Base-by-base conservation (phyloP, 2,113 vertebrate genomes). In the Aphelocoma coerulescens region DNA sequence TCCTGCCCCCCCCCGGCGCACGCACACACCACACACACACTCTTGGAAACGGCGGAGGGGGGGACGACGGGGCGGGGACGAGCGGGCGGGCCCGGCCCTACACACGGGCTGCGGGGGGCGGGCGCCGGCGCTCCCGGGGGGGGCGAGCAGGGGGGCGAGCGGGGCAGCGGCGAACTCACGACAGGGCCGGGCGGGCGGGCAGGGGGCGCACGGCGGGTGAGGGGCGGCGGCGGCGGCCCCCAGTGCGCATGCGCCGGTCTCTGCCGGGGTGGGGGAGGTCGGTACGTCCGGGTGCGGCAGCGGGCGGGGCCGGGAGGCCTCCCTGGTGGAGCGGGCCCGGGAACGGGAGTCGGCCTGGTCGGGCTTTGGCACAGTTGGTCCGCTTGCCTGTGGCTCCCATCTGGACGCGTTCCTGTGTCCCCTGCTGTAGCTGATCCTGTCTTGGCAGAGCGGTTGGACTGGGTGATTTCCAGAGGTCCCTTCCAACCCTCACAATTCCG, bases 281-380 rank as follows among this genome's bases (percentile, higher is more conserved):
- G 75, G 66, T 16, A 57, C 85, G 57, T 65, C 58, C 32, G 75
- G 76, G 85, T 80, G 49, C 52, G 83, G 72, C 27, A 6, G 49
- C 24, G 30, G 48, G 39, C 10, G 91, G 68, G 63, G 73, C 72
- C 1, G 7, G 13, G 8, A 2, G 16, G 52, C 26, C 15, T 5
- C 6, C 4, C 2, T 7, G 13, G 6, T 0, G 27, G 8, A 22
- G 12, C 1, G 1, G 46, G 27, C 13, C 2, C 2, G 26, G 37
- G 15, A 9, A 0, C 4, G 20, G 23, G 27, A 2, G 1, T 6
- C 23, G 12, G 24, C 24, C 8, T 4, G 7, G 0, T 3, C 9
- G 22, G 28, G 8, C 2, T n/a, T 9, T 1, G 23, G 19, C 6
- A 0, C 1, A 0, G 5, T 1, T 11, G 3, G 1, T 13, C 5